Evolutionary conservation across 1,140 invertebrate genomes (phyloP).

Genomic region (Whitmania pigra): DNA sequence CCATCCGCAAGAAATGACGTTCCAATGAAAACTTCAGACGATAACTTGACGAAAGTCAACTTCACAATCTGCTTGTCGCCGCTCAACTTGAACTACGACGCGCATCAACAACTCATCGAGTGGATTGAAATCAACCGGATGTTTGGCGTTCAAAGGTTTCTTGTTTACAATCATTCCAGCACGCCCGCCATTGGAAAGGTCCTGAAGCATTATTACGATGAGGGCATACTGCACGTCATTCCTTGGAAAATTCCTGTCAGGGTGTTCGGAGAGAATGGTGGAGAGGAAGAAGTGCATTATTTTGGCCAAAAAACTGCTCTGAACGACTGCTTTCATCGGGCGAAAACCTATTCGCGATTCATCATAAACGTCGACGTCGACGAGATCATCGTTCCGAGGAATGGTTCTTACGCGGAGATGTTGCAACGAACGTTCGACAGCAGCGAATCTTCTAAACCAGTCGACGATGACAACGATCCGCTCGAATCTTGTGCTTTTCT

Average conservation of each 20-base stretch:
- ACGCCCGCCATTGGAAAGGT: not conserved
- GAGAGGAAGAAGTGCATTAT: constrained; percentile 79
- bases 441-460: no score
- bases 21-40: not conserved
- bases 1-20: no score
- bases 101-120: constrained; percentile 29
- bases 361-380: constrained; percentile 25
- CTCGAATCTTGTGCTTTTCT: no score
- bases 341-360: constrained; percentile 22
- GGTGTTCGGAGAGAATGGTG: constrained; percentile 27
- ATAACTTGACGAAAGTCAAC: not conserved
- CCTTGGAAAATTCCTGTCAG: constrained; percentile 15
- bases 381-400: constrained; percentile 27
- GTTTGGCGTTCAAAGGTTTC: constrained; percentile 3
- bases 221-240: not conserved
- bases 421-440: no score
- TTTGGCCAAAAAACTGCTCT: constrained; percentile 66
- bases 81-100: constrained; percentile 61
- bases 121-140: constrained; percentile 13
- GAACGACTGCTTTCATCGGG: constrained; percentile 27
- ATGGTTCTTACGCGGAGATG: no score
- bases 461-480: no score
- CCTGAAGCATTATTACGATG: not conserved
- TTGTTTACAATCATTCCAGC: constrained; percentile 12
- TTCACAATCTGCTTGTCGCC: constrained; percentile 87